Evolutionary conservation across 2,888 invertebrate genomes (phyloP).

Genomic region (Ceraclea dissimilis): DNA sequence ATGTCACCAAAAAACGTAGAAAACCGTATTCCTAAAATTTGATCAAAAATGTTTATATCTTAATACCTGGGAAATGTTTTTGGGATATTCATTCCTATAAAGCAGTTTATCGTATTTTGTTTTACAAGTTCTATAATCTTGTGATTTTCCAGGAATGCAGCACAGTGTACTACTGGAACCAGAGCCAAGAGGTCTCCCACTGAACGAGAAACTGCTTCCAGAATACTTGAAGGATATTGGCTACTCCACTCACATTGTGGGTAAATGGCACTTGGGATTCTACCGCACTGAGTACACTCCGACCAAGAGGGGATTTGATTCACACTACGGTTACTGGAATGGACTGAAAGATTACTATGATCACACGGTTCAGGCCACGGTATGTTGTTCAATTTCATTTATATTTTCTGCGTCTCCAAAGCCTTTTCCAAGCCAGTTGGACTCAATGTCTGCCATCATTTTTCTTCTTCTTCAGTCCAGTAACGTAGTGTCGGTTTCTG

Average conservation of each 20-base stretch:
- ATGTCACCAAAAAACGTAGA: too few species aligned
- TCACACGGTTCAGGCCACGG: constrained; percentile 46
- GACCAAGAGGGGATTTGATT: constrained; percentile 67
- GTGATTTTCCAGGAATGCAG: constrained; percentile 55
- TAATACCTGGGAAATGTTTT: too few species aligned
- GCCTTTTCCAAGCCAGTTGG: too few species aligned
- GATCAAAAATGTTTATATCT: too few species aligned
- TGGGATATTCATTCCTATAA: too few species aligned
- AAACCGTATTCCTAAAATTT: too few species aligned
- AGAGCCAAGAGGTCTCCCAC: constrained; percentile 65
- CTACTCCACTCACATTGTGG: constrained; percentile 75
- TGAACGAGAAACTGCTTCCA: constrained; percentile 61
- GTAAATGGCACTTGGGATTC: constrained; percentile 90
- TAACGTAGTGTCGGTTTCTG: too few species aligned
- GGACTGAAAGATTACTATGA: constrained; percentile 71
- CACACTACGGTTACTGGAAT: constrained; percentile 72
- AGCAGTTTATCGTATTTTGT: too few species aligned
- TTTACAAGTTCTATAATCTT: too few species aligned
- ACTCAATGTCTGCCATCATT: not conserved
- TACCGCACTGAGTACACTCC: constrained; percentile 64
- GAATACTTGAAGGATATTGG: constrained; percentile 61
- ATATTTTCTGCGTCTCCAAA: not conserved
- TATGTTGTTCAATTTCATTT: constrained; percentile 29
- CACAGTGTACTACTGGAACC: constrained; percentile 59
- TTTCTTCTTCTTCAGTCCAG: not conserved